These are phyloP conservation scores for Hydrotaea cyrtoneurina DNA, from an alignment of 2,888 invertebrate genomes.

Conservation along the genomic window DNA sequence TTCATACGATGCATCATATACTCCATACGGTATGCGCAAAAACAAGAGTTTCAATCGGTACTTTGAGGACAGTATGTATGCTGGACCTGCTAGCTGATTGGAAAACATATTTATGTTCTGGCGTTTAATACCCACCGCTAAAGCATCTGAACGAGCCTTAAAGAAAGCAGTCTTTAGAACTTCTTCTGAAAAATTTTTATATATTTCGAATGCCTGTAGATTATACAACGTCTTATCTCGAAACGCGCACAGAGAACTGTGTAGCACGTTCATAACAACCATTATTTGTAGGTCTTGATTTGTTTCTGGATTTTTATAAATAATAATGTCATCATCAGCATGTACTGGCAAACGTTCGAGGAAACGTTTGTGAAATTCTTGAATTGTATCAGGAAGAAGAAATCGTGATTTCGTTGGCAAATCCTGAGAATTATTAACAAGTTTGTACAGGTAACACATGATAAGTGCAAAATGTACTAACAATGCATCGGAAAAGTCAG, in stretches of 20 bases:
- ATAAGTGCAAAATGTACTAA: constrained; percentile 78
- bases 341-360: constrained; percentile 69
- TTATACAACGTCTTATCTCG: constrained; percentile 85
- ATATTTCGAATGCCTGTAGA: constrained; percentile 86
- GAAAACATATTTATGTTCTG: constrained; percentile 75
- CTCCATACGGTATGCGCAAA: constrained; percentile 74
- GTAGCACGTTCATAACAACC: constrained; percentile 81
- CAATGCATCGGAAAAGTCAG: constrained; percentile 74
- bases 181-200: constrained; percentile 87
- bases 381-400: constrained; percentile 77
- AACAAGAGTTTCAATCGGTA: constrained; percentile 78
- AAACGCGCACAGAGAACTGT: constrained; percentile 85
- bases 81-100: constrained; percentile 75
- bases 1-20: constrained; percentile 72
- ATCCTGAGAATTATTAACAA: constrained; percentile 72
- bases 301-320: constrained; percentile 73
- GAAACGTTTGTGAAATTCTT: constrained; percentile 74
- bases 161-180: constrained; percentile 84
- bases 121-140: constrained; percentile 82
- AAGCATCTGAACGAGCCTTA: constrained; percentile 83
- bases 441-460: constrained; percentile 74
- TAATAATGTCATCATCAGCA: constrained; percentile 71
- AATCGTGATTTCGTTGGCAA: constrained; percentile 62
- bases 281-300: constrained; percentile 74
- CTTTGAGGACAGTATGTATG: constrained; percentile 80